Evolutionary conservation across 2,797 vertebrate species (phyloP).

Genomic region (Hozukius guyotensis): DNA sequence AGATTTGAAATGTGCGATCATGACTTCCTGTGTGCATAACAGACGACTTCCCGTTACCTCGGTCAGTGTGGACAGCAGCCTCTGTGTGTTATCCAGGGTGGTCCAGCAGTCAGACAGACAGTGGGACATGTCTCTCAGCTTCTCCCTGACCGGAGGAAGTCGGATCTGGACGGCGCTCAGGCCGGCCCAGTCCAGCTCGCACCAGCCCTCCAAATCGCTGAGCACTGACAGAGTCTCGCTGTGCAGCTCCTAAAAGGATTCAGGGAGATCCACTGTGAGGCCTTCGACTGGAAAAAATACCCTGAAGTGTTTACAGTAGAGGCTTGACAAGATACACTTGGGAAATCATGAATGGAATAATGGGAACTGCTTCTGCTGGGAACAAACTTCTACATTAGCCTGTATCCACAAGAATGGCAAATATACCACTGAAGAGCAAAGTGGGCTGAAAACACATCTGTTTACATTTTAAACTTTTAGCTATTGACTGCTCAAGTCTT

Average conservation of each 20-base stretch:
- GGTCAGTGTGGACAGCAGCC: constrained; percentile 83
- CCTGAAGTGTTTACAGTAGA: constrained; percentile 3
- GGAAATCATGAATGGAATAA: constrained; percentile 3
- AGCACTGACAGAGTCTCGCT: constrained; percentile 80
- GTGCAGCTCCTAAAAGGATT: constrained; percentile 78
- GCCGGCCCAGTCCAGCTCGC: constrained; percentile 81
- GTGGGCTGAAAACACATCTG: neutral
- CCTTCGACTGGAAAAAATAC: neutral
- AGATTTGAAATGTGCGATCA: neutral
- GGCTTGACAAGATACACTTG: neutral
- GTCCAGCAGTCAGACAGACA: constrained; percentile 85
- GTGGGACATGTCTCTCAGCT: constrained; percentile 83
- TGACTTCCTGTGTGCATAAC: neutral
- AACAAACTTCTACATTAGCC: neutral
- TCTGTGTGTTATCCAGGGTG: constrained; percentile 84
- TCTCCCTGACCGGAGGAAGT: constrained; percentile 81
- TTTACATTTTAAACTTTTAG: neutral
- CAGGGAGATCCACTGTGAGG: constrained; percentile 20
- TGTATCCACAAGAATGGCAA: neutral
- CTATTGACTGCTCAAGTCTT: neutral
- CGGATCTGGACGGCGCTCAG: constrained; percentile 73
- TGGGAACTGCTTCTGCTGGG: neutral
- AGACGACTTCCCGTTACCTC: constrained; percentile 67
- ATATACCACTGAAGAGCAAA: neutral
- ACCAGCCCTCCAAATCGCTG: constrained; percentile 80